Percentiles rank a stretch among this genome's conserved stretches.
These are phyloP conservation scores for Rhopalosiphum padi DNA, from an alignment of 1,140 invertebrate genomes.

Conservation along the genomic window DNA sequence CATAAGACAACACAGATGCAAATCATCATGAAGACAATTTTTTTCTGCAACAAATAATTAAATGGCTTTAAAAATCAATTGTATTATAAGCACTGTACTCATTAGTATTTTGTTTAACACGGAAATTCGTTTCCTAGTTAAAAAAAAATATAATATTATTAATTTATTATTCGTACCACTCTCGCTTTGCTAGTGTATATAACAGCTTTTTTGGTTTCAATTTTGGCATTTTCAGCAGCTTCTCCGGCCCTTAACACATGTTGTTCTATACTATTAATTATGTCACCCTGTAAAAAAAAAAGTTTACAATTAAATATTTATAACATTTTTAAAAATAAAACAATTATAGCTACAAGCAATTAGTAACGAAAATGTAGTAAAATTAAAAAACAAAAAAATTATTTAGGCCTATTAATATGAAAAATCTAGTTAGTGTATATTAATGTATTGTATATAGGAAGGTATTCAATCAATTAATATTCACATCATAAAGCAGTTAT, in stretches of 20 bases:
- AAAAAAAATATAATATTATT: constrained; percentile 1
- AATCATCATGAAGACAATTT: constrained; percentile 37
- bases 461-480: constrained; percentile 10
- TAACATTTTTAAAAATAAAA: background rate
- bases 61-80: background rate
- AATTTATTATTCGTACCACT: constrained; percentile 59
- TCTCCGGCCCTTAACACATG: constrained; percentile 61
- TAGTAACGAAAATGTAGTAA: background rate
- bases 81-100: background rate
- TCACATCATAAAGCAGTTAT: background rate
- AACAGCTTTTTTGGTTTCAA: constrained; percentile 61
- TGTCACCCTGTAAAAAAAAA: constrained; percentile 60
- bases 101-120: background rate
- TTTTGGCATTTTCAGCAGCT: constrained; percentile 60
- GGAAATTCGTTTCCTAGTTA: background rate
- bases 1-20: constrained; percentile 4
- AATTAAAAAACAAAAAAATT: background rate
- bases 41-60: constrained; percentile 54
- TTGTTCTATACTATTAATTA: constrained; percentile 61
- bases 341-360: background rate
- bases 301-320: background rate
- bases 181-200: constrained; percentile 61
- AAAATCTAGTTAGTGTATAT: background rate
- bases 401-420: background rate
- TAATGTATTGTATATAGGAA: background rate